Conservation (phyloP, 2,113 vertebrate species). For the Ginglymostoma cirratum region DNA sequence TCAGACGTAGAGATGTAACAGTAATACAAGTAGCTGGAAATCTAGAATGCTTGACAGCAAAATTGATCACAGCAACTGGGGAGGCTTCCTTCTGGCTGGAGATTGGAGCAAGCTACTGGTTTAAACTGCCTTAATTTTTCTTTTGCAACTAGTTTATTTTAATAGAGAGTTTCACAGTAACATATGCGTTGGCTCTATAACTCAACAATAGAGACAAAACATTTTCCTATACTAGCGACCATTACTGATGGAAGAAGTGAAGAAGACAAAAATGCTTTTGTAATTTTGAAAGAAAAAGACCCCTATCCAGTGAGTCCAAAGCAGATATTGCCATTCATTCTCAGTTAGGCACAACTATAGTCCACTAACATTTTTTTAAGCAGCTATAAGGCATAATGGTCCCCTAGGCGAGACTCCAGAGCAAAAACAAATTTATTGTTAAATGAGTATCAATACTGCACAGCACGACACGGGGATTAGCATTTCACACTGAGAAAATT, state of each 20-base stretch:
- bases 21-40: not conserved
- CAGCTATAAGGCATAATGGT: not conserved
- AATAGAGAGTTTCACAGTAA: not conserved
- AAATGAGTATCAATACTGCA: conserved; percentile 29
- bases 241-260: not conserved
- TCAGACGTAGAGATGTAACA: not conserved
- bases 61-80: not conserved
- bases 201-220: not conserved
- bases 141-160: not conserved
- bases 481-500: conserved; percentile 36
- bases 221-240: not conserved
- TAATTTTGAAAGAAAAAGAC: conserved; percentile 1
- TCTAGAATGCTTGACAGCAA: not conserved
- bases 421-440: conserved; percentile 2
- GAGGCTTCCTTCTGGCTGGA: not conserved
- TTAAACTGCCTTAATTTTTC: not conserved
- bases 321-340: conserved; percentile 29
- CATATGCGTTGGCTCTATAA: not conserved
- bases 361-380: not conserved
- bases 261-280: not conserved
- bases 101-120: not conserved
- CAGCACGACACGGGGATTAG: conserved; percentile 31
- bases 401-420: not conserved
- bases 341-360: not conserved
- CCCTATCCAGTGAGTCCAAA: not conserved